These are phyloP conservation scores for Hapalemur alaotrensis DNA, from an alignment of 2,797 vertebrate genomes.

Conservation along the genomic window DNA sequence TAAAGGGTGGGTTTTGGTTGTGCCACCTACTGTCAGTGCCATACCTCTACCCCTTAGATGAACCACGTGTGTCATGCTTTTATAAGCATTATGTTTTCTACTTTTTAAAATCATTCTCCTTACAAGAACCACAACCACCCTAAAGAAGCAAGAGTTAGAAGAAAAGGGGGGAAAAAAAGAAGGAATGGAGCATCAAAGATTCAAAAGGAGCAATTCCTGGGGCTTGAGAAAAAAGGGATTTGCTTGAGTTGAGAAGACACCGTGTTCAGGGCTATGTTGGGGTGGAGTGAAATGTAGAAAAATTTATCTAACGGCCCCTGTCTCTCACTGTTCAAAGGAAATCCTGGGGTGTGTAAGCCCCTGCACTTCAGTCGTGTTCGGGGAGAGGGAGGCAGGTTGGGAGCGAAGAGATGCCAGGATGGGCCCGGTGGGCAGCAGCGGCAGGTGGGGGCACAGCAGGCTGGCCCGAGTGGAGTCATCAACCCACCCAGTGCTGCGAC, in stretches of 20 bases:
- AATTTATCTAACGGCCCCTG: not conserved
- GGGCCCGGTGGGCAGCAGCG: not conserved
- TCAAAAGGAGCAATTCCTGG: not conserved
- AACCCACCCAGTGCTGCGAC: fast-evolving
- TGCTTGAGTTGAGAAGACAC: not conserved
- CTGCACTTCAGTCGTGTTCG: not conserved
- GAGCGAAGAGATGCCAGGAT: not conserved
- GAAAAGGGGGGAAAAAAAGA: not conserved
- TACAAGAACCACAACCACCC: not conserved
- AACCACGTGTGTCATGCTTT: not conserved
- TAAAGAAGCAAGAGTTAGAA: not conserved
- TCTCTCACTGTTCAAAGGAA: not conserved
- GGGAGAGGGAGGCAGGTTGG: too few relatives aligned
- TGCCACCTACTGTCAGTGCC: fast-evolving
- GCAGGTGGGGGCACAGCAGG: too few relatives aligned
- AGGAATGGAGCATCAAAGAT: not conserved
- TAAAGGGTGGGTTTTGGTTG: not conserved
- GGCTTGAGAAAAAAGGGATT: not conserved
- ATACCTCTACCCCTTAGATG: not conserved
- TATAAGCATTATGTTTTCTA: not conserved
- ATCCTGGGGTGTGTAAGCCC: not conserved
- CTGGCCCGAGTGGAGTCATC: too few relatives aligned
- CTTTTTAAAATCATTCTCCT: not conserved
- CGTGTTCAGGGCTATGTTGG: not conserved
- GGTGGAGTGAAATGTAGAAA: not conserved